Evolutionary conservation across 2,113 vertebrate species (phyloP).

Genomic region (Peromyscus maniculatus): DNA sequence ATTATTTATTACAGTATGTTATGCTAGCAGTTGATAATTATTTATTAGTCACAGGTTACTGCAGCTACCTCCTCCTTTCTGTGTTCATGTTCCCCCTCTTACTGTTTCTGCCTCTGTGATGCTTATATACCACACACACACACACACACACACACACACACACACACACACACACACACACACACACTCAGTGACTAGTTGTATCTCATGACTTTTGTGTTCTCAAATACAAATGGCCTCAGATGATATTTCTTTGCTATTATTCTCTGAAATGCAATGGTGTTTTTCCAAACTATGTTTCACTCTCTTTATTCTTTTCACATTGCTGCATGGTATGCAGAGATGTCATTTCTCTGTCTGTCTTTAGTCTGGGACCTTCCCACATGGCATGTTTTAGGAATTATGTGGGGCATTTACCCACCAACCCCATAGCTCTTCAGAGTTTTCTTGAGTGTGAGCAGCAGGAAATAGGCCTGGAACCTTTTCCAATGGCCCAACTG

Average conservation of each 20-base stretch:
- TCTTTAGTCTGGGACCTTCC: background rate
- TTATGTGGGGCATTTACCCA: background rate
- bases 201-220: background rate
- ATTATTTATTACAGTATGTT: constrained; percentile 67
- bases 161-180: background rate
- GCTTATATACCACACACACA: too few relatives aligned
- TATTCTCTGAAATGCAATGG: background rate
- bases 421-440: too few relatives aligned
- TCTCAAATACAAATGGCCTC: background rate
- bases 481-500: too few relatives aligned
- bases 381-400: background rate
- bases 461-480: too few relatives aligned
- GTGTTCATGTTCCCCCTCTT: background rate
- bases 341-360: background rate
- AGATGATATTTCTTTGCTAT: background rate
- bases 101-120: background rate
- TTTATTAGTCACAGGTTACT: constrained; percentile 70
- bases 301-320: constrained; percentile 21
- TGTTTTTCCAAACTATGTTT: constrained; percentile 21
- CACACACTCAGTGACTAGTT: background rate
- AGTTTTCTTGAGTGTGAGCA: too few relatives aligned
- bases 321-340: background rate
- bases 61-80: constrained; percentile 12
- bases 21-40: constrained; percentile 52
- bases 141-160: background rate